phyloP scores from a whole-genome alignment of 2,888 invertebrate genomes.

The Galeopsomyia nigrocyanea region DNA sequence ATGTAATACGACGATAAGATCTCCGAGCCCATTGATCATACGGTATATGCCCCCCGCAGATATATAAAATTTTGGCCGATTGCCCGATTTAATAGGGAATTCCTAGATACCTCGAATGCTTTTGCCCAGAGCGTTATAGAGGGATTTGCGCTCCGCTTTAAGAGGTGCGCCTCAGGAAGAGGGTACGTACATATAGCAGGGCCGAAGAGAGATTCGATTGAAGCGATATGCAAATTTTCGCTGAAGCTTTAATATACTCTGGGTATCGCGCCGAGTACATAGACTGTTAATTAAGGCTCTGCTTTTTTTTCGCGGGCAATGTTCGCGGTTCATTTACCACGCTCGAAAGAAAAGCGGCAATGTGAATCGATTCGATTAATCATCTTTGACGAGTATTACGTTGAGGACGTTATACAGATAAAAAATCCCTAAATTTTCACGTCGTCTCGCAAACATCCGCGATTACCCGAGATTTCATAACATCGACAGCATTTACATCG shows the following conservation, averaged over 20 bases:
- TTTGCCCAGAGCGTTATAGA: conserved; percentile 26
- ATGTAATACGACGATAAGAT: conserved; percentile 65
- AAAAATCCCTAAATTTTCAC: too few relatives aligned
- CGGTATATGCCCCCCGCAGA: background rate
- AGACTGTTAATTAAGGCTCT: conserved; percentile 30
- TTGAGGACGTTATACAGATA: too few relatives aligned
- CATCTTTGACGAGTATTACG: too few relatives aligned
- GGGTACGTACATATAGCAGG: conserved; percentile 21
- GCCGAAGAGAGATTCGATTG: conserved; percentile 48
- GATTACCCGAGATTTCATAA: too few relatives aligned
- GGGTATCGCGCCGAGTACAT: background rate
- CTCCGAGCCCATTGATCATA: conserved; percentile 52
- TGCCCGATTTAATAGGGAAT: conserved; percentile 55
- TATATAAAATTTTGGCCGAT: conserved; percentile 53
- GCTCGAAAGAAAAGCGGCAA: too few relatives aligned
- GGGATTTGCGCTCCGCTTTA: conserved; percentile 26
- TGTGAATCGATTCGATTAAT: too few relatives aligned
- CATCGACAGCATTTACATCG: too few relatives aligned
- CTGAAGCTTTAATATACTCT: conserved; percentile 32
- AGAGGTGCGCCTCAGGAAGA: conserved; percentile 48
- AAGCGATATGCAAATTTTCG: conserved; percentile 48
- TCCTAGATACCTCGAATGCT: conserved; percentile 53
- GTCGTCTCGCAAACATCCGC: too few relatives aligned
- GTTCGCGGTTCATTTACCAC: too few relatives aligned
- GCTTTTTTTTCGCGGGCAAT: too few relatives aligned